Evolutionary conservation across 2,797 vertebrate species (phyloP), one percentile per base, ranked within the genome.

Genomic region (Pipistrellus pygmaeus): DNA sequence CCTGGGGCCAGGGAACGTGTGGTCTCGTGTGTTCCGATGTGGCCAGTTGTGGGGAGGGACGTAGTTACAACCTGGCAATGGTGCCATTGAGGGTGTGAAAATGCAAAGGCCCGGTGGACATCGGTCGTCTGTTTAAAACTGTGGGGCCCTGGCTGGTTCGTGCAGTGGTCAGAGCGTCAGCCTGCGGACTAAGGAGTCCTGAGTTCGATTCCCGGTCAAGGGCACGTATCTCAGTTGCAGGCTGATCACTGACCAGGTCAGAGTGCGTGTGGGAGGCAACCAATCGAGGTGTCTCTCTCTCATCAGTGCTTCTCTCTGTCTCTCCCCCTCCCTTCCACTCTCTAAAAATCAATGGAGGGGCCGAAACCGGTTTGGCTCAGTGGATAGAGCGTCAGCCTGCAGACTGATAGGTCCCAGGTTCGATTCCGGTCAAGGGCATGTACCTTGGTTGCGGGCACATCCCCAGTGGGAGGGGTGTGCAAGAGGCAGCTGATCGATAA

Each of bases 11-110:
- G 62, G 48, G 51, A 68, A 12, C 21, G 5, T 20, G 6, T 5
- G 11, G 71, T 20, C 71, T 57, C 48, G 1, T 5, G 4, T 1
- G 32, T 78, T 25, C 62, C 7, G 0, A 23, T 18, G 6, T 27
- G 21, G 5, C 57, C 12, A 32, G 30, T 8, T 12, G n/a, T 0
- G 0, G 25, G 55, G 5, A 57, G 14, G 2, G 6, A n/a, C 57
- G 7, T 2, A 6, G 27, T 25, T 32, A 51, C 41, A 32, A 6
- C n/a, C 15, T 10, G 8, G 17, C 38, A 27, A 30, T 12, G 1
- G n/a, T 17, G 1, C 51, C 32, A 1, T 25, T 46, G 2, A 44
- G 35, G 90, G 15, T 57, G 6, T 18, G 78, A 64, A 64, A 9
- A 14, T 1, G n/a, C 68, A 38, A 25, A 80, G 87, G 66, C 25